Evolutionary conservation across 2,888 invertebrate species (phyloP).

Genomic region (Ischnus inquisitorius): DNA sequence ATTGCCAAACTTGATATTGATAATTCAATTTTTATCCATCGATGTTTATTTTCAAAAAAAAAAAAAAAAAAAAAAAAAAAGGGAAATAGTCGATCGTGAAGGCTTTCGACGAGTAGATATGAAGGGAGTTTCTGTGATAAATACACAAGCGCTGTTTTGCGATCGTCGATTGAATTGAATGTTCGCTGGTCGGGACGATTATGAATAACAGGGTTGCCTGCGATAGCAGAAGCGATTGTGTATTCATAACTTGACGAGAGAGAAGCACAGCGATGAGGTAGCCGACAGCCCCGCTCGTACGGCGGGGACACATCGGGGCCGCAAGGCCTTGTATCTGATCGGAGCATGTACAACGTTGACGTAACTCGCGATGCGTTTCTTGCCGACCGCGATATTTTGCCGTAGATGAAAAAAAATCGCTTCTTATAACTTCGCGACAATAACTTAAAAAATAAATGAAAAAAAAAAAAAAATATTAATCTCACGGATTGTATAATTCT

Average conservation of each 20-base stretch:
- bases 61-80: no score
- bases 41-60: no score
- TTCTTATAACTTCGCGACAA: background rate
- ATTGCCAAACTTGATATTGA: no score
- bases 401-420: background rate
- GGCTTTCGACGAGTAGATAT: background rate
- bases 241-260: background rate
- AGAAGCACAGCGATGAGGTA: background rate
- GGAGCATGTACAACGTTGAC: conserved; percentile 12
- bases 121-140: conserved; percentile 37
- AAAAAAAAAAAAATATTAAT: no score
- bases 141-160: conserved; percentile 56
- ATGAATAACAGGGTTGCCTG: conserved; percentile 77
- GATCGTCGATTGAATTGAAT: conserved; percentile 80
- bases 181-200: conserved; percentile 76
- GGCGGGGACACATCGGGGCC: background rate
- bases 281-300: background rate
- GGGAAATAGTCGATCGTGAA: conserved; percentile 55
- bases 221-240: conserved; percentile 15
- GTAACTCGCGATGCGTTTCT: conserved; percentile 1
- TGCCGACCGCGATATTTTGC: background rate
- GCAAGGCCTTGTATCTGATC: conserved; percentile 23
- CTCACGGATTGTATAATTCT: no score
- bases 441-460: background rate
- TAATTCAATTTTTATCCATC: no score